phyloP scores from a whole-genome alignment of 1,140 invertebrate genomes.

The Tigriopus japonicus region DNA sequence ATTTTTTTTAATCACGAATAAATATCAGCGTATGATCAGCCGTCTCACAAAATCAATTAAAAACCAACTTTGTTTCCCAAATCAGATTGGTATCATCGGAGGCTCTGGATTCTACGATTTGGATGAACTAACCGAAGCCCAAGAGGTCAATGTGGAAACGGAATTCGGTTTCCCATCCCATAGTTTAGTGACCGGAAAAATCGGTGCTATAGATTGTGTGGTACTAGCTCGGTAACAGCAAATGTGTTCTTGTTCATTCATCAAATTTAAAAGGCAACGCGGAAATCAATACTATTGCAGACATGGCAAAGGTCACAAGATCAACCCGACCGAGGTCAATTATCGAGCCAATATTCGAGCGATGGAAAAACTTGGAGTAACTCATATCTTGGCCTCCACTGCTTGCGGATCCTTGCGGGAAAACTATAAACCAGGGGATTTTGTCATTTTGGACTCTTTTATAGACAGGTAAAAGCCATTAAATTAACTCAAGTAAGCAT shows the following conservation, averaged over 20 bases:
- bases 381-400: conserved; percentile 73
- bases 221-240: conserved; percentile 45
- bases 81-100: conserved; percentile 82
- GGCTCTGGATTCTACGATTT: conserved; percentile 79
- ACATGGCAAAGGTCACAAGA: conserved; percentile 66
- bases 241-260: conserved; percentile 4
- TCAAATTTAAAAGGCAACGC: conserved; percentile 2
- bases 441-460: conserved; percentile 80
- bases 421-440: conserved; percentile 62
- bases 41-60: too few relatives aligned
- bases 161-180: conserved; percentile 73
- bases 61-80: background rate
- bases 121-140: conserved; percentile 46
- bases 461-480: conserved; percentile 64
- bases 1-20: too few relatives aligned
- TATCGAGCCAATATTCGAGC: conserved; percentile 95
- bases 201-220: conserved; percentile 54
- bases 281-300: too few relatives aligned
- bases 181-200: conserved; percentile 50
- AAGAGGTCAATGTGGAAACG: conserved; percentile 44
- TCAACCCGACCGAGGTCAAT: conserved; percentile 66
- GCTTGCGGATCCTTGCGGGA: conserved; percentile 81
- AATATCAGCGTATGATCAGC: too few relatives aligned
- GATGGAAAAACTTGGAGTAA: conserved; percentile 64
- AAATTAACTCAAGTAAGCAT: too few relatives aligned